Evolutionary conservation across 2,113 vertebrate species (phyloP), one percentile per base, ranked within the genome.

Genomic region (Hyperopisus bebe): DNA sequence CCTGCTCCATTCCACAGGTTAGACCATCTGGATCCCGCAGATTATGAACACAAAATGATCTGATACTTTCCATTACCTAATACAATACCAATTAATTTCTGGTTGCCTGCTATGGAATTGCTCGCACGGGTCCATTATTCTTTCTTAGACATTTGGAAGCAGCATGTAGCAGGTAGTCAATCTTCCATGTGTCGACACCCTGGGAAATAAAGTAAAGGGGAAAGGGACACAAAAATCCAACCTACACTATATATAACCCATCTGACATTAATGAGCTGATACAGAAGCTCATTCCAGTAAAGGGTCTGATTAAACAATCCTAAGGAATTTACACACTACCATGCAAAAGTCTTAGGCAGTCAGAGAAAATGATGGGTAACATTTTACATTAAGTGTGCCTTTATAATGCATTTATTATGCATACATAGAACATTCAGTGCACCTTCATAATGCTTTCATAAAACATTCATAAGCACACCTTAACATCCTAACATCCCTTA

Each of bases 101-200:
- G 80, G 89, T 90, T 94, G 92, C 92, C 90, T 94, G 92, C 88
- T 93, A 86, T 90, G 90, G 91, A 94, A 91, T 86, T 90, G 74
- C 90, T 91, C 91, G 91, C 93, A 92, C 90, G 88, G 87, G 92
- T 92, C 90, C 92, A 91, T 90, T 91, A 48, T 88, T 53, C 74
- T 88, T 74, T 53, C 50, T 39, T 62, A 58, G 58, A 53, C 2
- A 44, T 85, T 77, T 74, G 89, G 85, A 42, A 48, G 86, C 31
- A 42, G 39, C 39, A 44, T 27, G 24, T 42, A 17, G 50, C n/a
- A 9, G 86, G 55, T 44, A 19, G 17, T 77, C 8, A 35, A 53
- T 90, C 66, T 77, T 55, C 50, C 66, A 50, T 77, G 58, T 87
- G 89, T 87, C 85, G 17, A 35, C 62, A 51, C 39, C 89, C 58